Evolutionary conservation across 1,140 invertebrate species (phyloP).

Genomic region (Thaumatotibia leucotreta): DNA sequence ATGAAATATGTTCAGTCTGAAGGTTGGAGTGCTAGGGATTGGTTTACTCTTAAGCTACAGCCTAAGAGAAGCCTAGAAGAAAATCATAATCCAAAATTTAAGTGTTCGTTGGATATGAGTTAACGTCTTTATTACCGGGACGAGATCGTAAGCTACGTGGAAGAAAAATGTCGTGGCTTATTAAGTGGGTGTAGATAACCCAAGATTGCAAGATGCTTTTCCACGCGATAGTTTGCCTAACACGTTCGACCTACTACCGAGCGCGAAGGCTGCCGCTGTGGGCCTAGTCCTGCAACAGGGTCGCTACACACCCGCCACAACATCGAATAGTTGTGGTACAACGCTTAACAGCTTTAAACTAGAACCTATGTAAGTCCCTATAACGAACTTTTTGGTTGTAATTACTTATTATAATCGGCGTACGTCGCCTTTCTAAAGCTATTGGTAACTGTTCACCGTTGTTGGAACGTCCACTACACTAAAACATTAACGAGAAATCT

Average conservation of each 20-base stretch:
- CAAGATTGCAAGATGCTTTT: background rate
- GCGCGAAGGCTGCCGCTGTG: too few species aligned
- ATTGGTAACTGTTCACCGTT: constrained; percentile 76
- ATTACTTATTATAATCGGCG: constrained; percentile 65
- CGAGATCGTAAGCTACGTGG: constrained; percentile 4
- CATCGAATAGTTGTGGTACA: constrained; percentile 1
- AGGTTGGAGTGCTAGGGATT: background rate
- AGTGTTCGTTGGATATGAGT: background rate
- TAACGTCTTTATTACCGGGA: background rate
- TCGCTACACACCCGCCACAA: background rate
- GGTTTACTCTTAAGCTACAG: background rate
- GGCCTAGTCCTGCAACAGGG: background rate
- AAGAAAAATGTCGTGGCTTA: background rate
- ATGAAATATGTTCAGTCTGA: background rate
- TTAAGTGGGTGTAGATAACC: background rate
- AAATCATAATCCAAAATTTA: background rate
- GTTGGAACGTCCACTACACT: constrained; percentile 67
- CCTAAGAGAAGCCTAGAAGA: background rate
- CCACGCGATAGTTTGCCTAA: background rate
- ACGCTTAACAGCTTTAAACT: constrained; percentile 34
- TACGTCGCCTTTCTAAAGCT: constrained; percentile 51
- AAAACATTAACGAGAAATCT: constrained; percentile 60
- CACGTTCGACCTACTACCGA: background rate
- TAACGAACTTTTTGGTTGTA: constrained; percentile 75
- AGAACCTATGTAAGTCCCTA: constrained; percentile 74